These are phyloP conservation scores for Axinella damicornis DNA, from an alignment of 37 sponge, comb jelly and placozoan genomes.

Conservation along the genomic window DNA sequence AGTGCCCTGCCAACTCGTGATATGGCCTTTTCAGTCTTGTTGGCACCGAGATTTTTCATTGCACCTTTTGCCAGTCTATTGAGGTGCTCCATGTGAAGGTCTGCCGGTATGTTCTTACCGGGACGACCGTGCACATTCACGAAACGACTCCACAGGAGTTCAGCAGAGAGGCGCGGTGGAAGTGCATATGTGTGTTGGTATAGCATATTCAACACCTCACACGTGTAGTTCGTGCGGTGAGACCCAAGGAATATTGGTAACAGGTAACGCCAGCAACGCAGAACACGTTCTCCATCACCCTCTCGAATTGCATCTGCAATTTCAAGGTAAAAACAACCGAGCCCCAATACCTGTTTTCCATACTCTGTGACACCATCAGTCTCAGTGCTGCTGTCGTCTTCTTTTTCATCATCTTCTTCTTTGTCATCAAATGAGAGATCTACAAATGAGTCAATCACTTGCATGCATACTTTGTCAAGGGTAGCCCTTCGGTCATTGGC, in stretches of 20 bases:
- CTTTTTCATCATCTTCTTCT: no score
- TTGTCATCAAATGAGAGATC: no score
- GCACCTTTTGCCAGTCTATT: constrained; percentile 7
- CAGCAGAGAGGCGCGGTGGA: constrained; percentile 44
- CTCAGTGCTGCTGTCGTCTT: no score
- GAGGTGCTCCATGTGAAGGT: no score
- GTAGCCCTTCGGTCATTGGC: no score
- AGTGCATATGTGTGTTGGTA: constrained; percentile 2
- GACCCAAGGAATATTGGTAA: constrained; percentile 28
- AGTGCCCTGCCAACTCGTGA: neutral
- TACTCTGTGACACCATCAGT: no score
- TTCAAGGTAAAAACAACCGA: neutral
- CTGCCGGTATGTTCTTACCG: neutral
- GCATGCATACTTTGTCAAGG: no score
- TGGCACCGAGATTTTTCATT: neutral
- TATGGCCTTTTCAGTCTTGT: constrained; percentile 22
- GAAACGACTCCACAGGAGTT: constrained; percentile 43
- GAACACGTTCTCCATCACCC: constrained; percentile 17
- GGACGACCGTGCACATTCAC: no score
- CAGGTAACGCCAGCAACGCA: constrained; percentile 47
- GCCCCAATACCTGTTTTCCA: neutral
- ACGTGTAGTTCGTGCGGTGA: constrained; percentile 26
- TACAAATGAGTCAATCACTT: no score
- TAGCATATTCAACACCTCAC: constrained; percentile 15
- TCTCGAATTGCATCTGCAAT: constrained; percentile 43